A percentile compares a stretch with the other conserved stretches of the same genome.
These are phyloP conservation scores for Acromyrmex charruanus DNA, from an alignment of 1,140 invertebrate species.

Conservation along the genomic window DNA sequence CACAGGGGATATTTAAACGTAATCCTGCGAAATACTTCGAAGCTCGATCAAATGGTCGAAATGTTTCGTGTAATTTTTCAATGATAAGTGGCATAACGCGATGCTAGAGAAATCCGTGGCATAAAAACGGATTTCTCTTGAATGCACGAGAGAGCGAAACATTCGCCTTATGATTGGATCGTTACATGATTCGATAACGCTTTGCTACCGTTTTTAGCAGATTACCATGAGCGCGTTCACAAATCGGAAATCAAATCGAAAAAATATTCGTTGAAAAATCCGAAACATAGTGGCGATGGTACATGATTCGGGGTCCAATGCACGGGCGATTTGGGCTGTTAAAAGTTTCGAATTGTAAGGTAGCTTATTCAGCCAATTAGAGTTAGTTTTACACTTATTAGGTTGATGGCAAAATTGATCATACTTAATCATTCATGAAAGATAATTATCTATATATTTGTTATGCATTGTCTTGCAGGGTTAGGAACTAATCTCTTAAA, in stretches of 20 bases:
- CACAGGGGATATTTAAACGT: not conserved
- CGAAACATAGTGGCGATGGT: not conserved
- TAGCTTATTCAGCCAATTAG: conserved; percentile 34
- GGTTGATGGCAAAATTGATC: conserved; percentile 59
- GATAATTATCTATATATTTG: not conserved
- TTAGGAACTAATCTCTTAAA: not conserved
- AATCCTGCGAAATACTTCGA: not conserved
- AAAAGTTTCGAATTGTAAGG: not conserved
- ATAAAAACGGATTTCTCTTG: conserved; percentile 46
- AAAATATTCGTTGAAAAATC: conserved; percentile 44
- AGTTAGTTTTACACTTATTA: conserved; percentile 25
- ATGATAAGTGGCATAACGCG: conserved; percentile 28
- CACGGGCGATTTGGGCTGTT: conserved; percentile 19
- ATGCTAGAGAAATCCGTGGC: conserved; percentile 7
- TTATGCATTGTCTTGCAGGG: not conserved
- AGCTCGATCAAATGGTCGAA: not conserved
- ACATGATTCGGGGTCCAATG: not conserved
- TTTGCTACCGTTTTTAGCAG: conserved; percentile 54
- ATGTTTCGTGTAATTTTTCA: conserved; percentile 42
- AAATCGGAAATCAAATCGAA: conserved; percentile 60
- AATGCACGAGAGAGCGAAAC: conserved; percentile 28
- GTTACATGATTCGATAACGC: conserved; percentile 52
- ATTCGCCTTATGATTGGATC: conserved; percentile 53
- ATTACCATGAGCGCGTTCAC: conserved; percentile 16
- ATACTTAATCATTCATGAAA: conserved; percentile 45